Percentiles rank a stretch among this genome's conserved stretches.
Evolutionary conservation across 1,140 invertebrate species (phyloP).

Genomic region (Drosophila ercepeae): DNA sequence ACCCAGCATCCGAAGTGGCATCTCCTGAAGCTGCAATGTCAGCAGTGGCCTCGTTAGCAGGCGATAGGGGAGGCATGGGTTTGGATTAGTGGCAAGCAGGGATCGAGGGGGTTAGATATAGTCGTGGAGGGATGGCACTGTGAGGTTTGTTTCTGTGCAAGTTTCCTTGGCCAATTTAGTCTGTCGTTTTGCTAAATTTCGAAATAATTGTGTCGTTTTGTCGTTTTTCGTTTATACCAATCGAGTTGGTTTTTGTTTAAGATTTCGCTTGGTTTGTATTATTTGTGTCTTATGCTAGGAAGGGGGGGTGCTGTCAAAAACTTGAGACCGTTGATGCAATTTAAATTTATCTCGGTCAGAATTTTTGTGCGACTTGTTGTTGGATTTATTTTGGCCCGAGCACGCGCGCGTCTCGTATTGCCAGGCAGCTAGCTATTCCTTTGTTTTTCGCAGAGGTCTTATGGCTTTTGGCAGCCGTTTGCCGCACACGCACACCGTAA

Average conservation of each 20-base stretch:
- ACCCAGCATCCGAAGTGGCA: constrained; percentile 10
- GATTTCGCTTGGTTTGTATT: constrained; percentile 7
- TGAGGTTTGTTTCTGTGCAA: constrained; percentile 29
- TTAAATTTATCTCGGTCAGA: constrained; percentile 67
- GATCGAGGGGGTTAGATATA: constrained; percentile 7
- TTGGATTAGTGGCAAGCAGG: constrained; percentile 41
- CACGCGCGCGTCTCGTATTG: constrained; percentile 33
- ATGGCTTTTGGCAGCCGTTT: constrained; percentile 52
- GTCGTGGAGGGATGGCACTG: neutral
- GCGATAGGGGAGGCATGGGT: constrained; percentile 65
- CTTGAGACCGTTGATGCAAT: constrained; percentile 67
- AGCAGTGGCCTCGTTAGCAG: constrained; percentile 63
- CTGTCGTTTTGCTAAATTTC: constrained; percentile 33
- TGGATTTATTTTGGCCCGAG: constrained; percentile 64
- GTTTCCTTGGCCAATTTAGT: constrained; percentile 45
- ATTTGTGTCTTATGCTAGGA: constrained; percentile 31
- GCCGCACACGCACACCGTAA: constrained; percentile 20
- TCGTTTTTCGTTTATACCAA: constrained; percentile 37
- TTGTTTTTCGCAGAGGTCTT: constrained; percentile 43
- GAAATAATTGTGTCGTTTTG: constrained; percentile 44
- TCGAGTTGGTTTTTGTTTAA: constrained; percentile 24
- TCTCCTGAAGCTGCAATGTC: constrained; percentile 62
- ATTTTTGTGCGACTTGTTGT: constrained; percentile 40
- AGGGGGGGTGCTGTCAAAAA: constrained; percentile 55
- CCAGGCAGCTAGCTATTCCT: constrained; percentile 30